phyloP scores from a whole-genome alignment of 2,888 invertebrate species.

The Lasioglossum marginatum region DNA sequence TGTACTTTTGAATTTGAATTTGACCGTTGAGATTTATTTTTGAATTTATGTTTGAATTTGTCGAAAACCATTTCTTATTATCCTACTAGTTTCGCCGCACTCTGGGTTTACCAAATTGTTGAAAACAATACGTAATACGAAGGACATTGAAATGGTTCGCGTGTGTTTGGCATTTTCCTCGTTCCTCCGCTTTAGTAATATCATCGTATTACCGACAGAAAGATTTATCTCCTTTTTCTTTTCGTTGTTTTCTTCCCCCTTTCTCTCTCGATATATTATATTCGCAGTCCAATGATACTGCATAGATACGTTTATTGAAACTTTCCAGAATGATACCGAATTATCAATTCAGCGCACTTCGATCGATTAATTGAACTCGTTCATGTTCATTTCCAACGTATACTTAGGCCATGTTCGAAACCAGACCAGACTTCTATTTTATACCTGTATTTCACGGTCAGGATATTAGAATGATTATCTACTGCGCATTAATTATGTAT shows the following conservation, averaged over 20 bases:
- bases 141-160: conserved; percentile 9
- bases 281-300: conserved; percentile 32
- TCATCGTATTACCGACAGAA: conserved; percentile 38
- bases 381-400: conserved; percentile 50
- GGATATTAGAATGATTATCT: conserved; percentile 66
- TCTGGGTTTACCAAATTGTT: not conserved
- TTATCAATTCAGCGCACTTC: conserved; percentile 49
- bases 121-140: not conserved
- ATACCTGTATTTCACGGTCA: conserved; percentile 70
- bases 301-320: conserved; percentile 45
- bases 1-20: not conserved
- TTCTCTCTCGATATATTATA: conserved; percentile 45
- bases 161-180: conserved; percentile 32
- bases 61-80: not conserved
- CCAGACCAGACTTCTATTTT: conserved; percentile 71
- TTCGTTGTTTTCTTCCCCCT: conserved; percentile 14
- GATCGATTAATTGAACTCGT: conserved; percentile 50
- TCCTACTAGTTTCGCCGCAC: not conserved
- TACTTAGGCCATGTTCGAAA: conserved; percentile 43
- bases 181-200: conserved; percentile 47
- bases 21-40: not conserved
- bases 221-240: conserved; percentile 8
- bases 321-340: conserved; percentile 50
- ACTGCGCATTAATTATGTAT: conserved; percentile 69
- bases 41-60: not conserved